Base-by-base conservation (phyloP, 2,797 vertebrate species). In the Zenarchopterus dispar region DNA sequence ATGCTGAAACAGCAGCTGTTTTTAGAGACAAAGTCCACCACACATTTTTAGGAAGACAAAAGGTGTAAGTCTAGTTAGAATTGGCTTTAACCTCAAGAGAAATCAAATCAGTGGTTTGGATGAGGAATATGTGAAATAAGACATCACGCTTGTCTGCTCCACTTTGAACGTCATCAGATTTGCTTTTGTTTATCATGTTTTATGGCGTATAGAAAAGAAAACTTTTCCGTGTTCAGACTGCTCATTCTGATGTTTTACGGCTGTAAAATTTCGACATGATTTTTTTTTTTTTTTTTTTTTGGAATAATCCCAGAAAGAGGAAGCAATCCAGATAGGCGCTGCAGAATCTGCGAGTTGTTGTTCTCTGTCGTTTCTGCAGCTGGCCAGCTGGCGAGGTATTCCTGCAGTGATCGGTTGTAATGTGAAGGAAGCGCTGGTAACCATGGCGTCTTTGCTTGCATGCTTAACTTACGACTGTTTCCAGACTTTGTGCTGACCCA, bases 361-460 rank as follows among this genome's bases (percentile, higher is more conserved):
- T 24, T 24, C 92, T 96, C 95, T 96, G 94, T 96, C 94, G 94
- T 96, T 95, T 95, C 96, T 95, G 93, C 96, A 95, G 93, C 95
- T 94, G 96, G 95, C 95, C 94, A 93, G 95, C 95, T 94, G 95
- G 95, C 93, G 94, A 97, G 96, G 96, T 97, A 97, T 95, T 97
- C 95, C 95, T 96, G 95, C 93, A 95, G 95, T 94, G 95, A 96
- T 96, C 96, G 94, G 95, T 96, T 96, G 96, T 94, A 93, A 94
- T 94, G 94, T 94, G 96, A 94, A 95, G 93, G 94, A 90, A 93
- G 93, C 93, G 93, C 93, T 94, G 93, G 93, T 86, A 26, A 53
- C 60, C 93, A 24, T 92, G 78, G 92, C 93, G 94, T 95, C 86
- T 94, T 95, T 95, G 95, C 92, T 88, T 97, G 96, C 95, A 96